Base-by-base conservation (phyloP, 1,140 invertebrate genomes). In the Rhopalosiphum padi region DNA sequence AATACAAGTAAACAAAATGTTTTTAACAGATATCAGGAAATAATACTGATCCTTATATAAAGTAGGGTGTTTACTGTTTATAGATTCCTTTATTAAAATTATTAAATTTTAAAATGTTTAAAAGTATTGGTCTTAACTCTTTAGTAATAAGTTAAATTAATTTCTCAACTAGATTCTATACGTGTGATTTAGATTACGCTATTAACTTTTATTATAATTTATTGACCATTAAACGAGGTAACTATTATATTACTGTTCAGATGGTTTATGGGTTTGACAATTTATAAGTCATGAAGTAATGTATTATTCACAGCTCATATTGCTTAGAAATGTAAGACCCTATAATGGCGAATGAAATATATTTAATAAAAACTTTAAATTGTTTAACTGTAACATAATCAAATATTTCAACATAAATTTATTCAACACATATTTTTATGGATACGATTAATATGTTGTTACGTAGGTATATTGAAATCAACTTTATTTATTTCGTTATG, bases 221-320 rank as follows among this genome's bases (percentile, higher is more conserved):
- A 87, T 87, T 87, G 8, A 25, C 9, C 37, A 43, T 85, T 43
- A 85, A 85, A 85, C 82, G 2, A 51, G 48, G 48, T 51, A 51
- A 11, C 15, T 35, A 60, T 9, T 30, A n/a, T 77, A 77, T 77
- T 77, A n/a, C 30, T 77, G 30, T 77, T 18, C 4, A n/a, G 1
- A 77, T 77, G 15, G 30, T n/a, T 77, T 77, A n/a, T n/a, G 1
- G 15, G 60, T n/a, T n/a, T 18, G 15, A 15, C 30, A 77, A 77
- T n/a, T 77, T 77, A 77, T 77, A 77, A n/a, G 60, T 77, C 60
- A 77, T n/a, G 60, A 77, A 77, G 60, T 77, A n/a, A 77, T 77
- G 60, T n/a, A 77, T n/a, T 77, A n/a, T 77, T 77, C 60, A 77
- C 60, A 77, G n/a, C 30, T 77, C 4, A 77, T 5, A n/a, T 77